Base-by-base conservation (phyloP, 2,113 vertebrate genomes). In the Tympanuchus pallidicinctus region DNA sequence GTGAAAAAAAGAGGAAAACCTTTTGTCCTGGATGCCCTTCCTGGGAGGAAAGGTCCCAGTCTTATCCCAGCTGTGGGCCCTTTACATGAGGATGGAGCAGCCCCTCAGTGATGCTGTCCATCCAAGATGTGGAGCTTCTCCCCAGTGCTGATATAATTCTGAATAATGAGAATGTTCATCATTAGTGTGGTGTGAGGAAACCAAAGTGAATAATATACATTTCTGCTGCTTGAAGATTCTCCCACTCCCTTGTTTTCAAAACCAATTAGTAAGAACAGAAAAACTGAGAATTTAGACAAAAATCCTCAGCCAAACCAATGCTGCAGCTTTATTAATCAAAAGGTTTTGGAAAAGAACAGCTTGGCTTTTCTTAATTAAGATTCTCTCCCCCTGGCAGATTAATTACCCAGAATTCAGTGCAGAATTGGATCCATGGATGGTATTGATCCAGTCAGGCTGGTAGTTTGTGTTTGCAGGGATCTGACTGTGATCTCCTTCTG, bases 361-460 rank as follows among this genome's bases (percentile, higher is more conserved):
- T 91, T 92, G 71, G 32, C 71, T 93, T 89, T 93, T 90, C 77
- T 94, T 97, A 94, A 95, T 91, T 86, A 93, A 91, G 82, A 57
- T 30, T 89, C 81, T 87, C 81, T 88, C 93, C 82, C 50, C 52
- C 56, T 90, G 67, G 67, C 83, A 89, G 92, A 95, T 88, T 96
- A 95, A 93, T 90, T 97, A 92, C 90, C 95, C 94, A 66, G 80
- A 67, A 76, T 92, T 95, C 86, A 77, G 42, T 87, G 57, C 91
- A 95, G 87, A 84, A 92, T 85, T 94, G 85, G 87, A 92, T 94
- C 94, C 65, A 21, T 94, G 91, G 92, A 89, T 94, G 86, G 75
- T 97, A 97, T 96, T 93, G 96, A 97, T 97, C 94, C 86, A 93
- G 87, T 78, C 90, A 96, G 86, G 70, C 89, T 97, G 80, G 75